A percentile compares a stretch with the other conserved stretches of the same genome.
phyloP scores from a whole-genome alignment of 2,113 vertebrate genomes.

The Mellivora capensis region DNA sequence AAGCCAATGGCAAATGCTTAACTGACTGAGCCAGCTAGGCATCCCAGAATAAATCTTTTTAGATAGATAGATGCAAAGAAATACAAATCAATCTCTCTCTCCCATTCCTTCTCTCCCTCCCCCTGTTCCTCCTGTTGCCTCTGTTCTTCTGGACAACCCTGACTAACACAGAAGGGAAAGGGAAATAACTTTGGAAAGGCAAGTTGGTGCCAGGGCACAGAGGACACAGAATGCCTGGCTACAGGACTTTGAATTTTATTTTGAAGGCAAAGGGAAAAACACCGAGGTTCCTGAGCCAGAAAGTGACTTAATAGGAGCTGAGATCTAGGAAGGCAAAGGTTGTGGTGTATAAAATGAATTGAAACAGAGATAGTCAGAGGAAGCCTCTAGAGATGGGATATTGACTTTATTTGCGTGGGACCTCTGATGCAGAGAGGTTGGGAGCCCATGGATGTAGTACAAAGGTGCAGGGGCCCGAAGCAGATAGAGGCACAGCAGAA shows the following conservation, averaged over 20 bases:
- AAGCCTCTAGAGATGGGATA: background rate
- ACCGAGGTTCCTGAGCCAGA: background rate
- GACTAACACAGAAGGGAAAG: background rate
- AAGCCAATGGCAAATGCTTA: no score
- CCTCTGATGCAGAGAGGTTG: background rate
- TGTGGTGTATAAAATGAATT: background rate
- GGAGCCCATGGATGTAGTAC: background rate
- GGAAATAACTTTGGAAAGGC: background rate
- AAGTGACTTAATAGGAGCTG: background rate
- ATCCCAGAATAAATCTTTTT: background rate
- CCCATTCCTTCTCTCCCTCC: background rate
- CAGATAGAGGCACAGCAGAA: background rate
- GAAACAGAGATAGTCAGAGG: conserved; percentile 5
- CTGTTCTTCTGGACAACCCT: background rate
- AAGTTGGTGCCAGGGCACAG: background rate
- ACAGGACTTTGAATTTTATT: background rate
- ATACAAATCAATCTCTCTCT: background rate
- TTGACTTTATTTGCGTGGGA: background rate
- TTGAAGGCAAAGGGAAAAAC: background rate
- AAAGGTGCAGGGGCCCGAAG: background rate
- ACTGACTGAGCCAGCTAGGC: no score
- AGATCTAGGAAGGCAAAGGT: background rate
- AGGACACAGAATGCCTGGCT: background rate
- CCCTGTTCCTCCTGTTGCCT: background rate
- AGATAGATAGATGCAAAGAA: background rate